Percentiles rank a stretch among this genome's conserved stretches.
These are phyloP conservation scores for Chaetodon auriga DNA, from an alignment of 2,113 vertebrate species.

Conservation along the genomic window DNA sequence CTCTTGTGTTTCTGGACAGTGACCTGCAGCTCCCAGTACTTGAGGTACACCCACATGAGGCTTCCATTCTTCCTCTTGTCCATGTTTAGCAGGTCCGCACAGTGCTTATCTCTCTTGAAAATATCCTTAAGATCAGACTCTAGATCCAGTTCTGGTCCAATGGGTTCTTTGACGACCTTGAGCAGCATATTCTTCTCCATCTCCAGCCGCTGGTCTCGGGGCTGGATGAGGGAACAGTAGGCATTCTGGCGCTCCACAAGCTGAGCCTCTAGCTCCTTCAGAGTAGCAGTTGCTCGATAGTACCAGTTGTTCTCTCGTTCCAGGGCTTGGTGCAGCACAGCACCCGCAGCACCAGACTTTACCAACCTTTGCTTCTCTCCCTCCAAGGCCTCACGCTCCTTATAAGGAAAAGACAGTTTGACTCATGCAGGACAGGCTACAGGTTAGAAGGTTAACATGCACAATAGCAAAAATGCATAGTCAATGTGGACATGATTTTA, in stretches of 20 bases:
- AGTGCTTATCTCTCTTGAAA: slow-evolving; percentile 93
- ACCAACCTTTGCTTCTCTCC: slow-evolving; percentile 84
- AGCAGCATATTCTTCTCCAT: slow-evolving; percentile 92
- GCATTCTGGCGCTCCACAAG: slow-evolving; percentile 91
- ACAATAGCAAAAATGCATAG: background rate
- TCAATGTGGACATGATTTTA: slow-evolving; percentile 29
- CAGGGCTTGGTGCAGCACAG: slow-evolving; percentile 84
- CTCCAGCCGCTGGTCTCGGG: slow-evolving; percentile 86
- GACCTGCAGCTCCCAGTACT: slow-evolving; percentile 91
- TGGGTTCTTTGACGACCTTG: slow-evolving; percentile 86
- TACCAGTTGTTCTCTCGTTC: slow-evolving; percentile 88
- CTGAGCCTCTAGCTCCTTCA: slow-evolving; percentile 88
- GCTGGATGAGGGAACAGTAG: slow-evolving; percentile 90
- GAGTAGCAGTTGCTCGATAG: slow-evolving; percentile 79
- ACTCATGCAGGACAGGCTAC: background rate
- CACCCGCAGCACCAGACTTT: slow-evolving; percentile 81
- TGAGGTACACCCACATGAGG: slow-evolving; percentile 97
- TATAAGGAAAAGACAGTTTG: slow-evolving; percentile 10
- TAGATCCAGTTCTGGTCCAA: slow-evolving; percentile 84
- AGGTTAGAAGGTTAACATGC: background rate
- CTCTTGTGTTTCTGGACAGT: slow-evolving; percentile 89
- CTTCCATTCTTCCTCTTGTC: slow-evolving; percentile 91
- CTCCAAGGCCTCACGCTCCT: slow-evolving; percentile 84
- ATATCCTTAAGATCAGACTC: slow-evolving; percentile 91
- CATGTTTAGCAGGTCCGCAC: slow-evolving; percentile 89